Evolutionary conservation across 2,797 vertebrate genomes (phyloP), one percentile per base, ranked within the genome.

Genomic region (Petrocephalus schoutedeni): DNA sequence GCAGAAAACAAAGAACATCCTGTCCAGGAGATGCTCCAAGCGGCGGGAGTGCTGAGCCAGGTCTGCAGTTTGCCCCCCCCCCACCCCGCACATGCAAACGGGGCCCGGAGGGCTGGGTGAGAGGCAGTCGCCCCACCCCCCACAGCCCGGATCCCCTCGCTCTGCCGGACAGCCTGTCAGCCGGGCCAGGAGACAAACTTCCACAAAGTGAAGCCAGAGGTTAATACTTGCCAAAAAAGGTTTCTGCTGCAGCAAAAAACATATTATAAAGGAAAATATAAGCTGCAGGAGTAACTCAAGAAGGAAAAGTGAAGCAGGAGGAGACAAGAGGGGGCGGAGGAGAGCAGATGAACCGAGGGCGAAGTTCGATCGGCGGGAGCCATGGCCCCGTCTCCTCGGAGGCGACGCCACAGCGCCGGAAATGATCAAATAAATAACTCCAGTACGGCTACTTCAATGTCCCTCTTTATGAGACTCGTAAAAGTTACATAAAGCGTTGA

Each of bases 21-120:
- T 88, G 87, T 83, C 87, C 87, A 59, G 57, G 77, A 88, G 87
- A 53, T 41, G 58, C 74, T 59, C 74, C n/a, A 14, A 82, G 56
- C 74, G 41, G 28, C 41, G 56, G 56, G 74, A 23, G 87, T 59
- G 56, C 28, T 32, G 87, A 82, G 87, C 74, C 41, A 41, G 51
- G 56, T 56, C 71, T 28, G 14, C n/a, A 10, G 67, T 23, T 21
- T 21, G 56, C 16, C 19, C 58, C 54, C 19, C 57, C 54, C n/a
- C n/a, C n/a, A n/a, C 23, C 41, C 56, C 23, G 54, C 74, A 82
- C 45, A 59, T 59, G 32, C 56, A 87, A 87, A 49, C 87, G 32
- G 58, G 74, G 54, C 74, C 56, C 14, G 36, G 32, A 49, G 74
- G 32, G 36, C 41, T 28, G 36, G 36, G 14, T 14, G 36, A 6